phyloP scores from a whole-genome alignment of 1,140 invertebrate genomes.

The Megalopta genalis region DNA sequence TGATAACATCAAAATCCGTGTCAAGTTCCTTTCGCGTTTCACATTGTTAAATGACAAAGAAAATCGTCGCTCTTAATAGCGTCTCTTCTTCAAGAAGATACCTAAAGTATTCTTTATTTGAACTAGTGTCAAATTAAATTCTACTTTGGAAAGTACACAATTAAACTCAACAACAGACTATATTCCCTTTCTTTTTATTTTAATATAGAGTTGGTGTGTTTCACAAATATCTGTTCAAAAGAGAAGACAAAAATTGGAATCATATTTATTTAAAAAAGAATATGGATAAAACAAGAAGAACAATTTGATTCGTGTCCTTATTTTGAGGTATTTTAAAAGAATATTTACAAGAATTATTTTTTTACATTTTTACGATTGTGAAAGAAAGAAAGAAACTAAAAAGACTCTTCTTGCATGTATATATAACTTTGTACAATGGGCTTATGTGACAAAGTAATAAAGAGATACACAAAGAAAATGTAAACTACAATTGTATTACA shows the following conservation, averaged over 20 bases:
- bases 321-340: constrained; percentile 17
- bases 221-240: background rate
- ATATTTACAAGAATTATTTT: constrained; percentile 40
- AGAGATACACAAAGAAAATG: constrained; percentile 29
- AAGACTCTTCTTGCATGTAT: constrained; percentile 38
- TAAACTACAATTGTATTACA: constrained; percentile 40
- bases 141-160: no score
- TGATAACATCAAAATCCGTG: background rate
- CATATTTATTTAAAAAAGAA: constrained; percentile 5
- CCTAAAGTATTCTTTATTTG: background rate
- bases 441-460: constrained; percentile 30
- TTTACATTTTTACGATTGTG: constrained; percentile 36
- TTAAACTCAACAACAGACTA: background rate
- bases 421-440: constrained; percentile 39
- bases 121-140: background rate
- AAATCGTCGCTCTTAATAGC: background rate
- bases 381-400: constrained; percentile 17
- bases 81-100: background rate
- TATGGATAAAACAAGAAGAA: background rate
- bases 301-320: constrained; percentile 17
- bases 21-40: background rate
- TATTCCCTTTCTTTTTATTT: background rate
- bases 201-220: background rate
- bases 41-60: background rate
- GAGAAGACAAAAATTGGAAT: background rate